Percentiles rank a stretch among this genome's conserved stretches.
Conservation (phyloP, 2,888 invertebrate species). For the Notodonta ziczac region DNA sequence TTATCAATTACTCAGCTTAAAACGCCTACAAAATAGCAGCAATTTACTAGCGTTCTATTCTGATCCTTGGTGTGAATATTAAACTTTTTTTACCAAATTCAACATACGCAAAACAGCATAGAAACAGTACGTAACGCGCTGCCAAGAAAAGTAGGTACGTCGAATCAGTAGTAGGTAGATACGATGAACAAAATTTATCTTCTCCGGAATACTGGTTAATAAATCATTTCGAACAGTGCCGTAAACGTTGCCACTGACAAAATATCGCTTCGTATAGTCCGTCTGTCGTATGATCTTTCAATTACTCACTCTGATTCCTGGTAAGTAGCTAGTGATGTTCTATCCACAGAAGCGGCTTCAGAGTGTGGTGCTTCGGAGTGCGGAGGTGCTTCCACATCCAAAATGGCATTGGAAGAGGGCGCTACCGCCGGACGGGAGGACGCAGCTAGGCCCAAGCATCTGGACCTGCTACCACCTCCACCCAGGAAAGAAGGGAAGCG, state of each 20-base stretch:
- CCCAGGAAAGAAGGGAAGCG: slow-evolving; percentile 69
- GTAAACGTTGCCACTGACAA: slow-evolving; percentile 18
- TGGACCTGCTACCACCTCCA: slow-evolving; percentile 80
- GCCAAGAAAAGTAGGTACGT: slow-evolving; percentile 13
- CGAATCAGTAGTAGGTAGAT: background rate
- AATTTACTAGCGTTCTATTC: too few species aligned
- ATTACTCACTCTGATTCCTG: slow-evolving; percentile 4
- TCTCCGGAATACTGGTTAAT: slow-evolving; percentile 16
- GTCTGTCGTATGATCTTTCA: slow-evolving; percentile 21
- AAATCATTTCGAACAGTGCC: slow-evolving; percentile 21
- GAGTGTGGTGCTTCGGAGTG: slow-evolving; percentile 69
- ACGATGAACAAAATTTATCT: slow-evolving; percentile 17
- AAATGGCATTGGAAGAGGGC: slow-evolving; percentile 57
- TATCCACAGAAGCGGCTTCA: slow-evolving; percentile 64
- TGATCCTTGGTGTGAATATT: background rate
- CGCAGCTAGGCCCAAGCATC: slow-evolving; percentile 59
- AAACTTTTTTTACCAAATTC: slow-evolving; percentile 3
- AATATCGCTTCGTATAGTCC: slow-evolving; percentile 26
- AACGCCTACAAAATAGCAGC: too few species aligned
- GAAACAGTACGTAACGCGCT: slow-evolving; percentile 6
- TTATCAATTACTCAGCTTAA: too few species aligned
- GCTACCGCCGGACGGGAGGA: slow-evolving; percentile 52
- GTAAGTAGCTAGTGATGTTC: slow-evolving; percentile 24
- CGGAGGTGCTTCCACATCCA: slow-evolving; percentile 66
- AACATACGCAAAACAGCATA: slow-evolving; percentile 6